Evolutionary conservation across 1,140 invertebrate species (phyloP).

Genomic region (Acromyrmex heyeri): DNA sequence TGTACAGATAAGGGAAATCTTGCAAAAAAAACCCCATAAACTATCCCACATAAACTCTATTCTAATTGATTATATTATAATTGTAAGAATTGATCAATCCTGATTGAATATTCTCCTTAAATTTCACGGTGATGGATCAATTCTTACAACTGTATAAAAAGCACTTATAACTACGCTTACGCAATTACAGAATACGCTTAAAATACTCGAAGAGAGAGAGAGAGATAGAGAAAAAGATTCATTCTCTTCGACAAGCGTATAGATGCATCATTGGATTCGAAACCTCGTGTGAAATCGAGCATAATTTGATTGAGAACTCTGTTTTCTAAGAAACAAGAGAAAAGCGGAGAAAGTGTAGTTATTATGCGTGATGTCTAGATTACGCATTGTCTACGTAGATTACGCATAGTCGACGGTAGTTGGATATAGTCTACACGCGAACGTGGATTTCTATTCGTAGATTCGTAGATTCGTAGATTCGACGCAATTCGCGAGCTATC

Average conservation of each 20-base stretch:
- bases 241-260: neutral
- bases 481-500: slow-evolving; percentile 26
- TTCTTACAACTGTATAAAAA: too few relatives aligned
- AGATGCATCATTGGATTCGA: neutral
- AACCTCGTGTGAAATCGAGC: neutral
- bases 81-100: too few relatives aligned
- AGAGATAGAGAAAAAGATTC: too few relatives aligned
- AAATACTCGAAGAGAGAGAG: too few relatives aligned
- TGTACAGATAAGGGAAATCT: too few relatives aligned
- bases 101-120: too few relatives aligned
- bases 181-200: too few relatives aligned
- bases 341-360: slow-evolving; percentile 4
- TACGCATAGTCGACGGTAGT: neutral
- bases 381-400: slow-evolving; percentile 29
- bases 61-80: too few relatives aligned
- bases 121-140: too few relatives aligned
- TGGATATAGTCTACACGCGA: neutral
- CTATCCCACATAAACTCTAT: too few relatives aligned
- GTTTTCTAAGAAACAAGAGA: neutral
- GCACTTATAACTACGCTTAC: too few relatives aligned
- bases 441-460: slow-evolving; percentile 15
- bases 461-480: slow-evolving; percentile 21
- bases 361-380: neutral
- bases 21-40: too few relatives aligned
- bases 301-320: neutral